Evolutionary conservation across 2,113 vertebrate species (phyloP), one percentile per base, ranked within the genome.

Genomic region (Aspiorhynchus laticeps): DNA sequence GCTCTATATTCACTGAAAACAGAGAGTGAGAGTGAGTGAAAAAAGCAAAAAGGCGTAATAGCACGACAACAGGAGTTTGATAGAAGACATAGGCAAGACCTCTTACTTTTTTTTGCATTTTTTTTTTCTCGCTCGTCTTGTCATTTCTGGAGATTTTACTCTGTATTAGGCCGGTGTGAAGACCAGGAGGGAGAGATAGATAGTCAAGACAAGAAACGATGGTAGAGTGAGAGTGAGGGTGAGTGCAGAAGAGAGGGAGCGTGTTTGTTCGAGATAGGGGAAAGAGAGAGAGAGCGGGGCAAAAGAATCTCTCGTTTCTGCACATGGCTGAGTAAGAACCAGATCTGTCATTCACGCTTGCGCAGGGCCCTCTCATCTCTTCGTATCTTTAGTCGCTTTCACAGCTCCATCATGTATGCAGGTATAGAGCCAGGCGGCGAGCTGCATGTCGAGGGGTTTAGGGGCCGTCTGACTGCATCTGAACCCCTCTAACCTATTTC

Each of bases 341-440:
- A 87, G 93, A 91, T 90, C 90, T 93, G 91, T 94, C 93, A 93
- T 94, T 90, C 88, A 69, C 26, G 5, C 92, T 88, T n/a, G 86
- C 71, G 48, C 90, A 88, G 90, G 91, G 90, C 91, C 90, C 87
- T 90, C 91, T 92, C 81, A 90, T 89, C 89, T 87, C 90, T 90
- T 92, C 90, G 91, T 90, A 93, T 88, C 88, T 89, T 86, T 89
- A 90, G 89, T 90, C 90, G 91, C 92, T 94, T 91, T 80, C 83
- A 77, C 80, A 76, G 83, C 86, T 87, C 80, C 88, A 87, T 61
- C 80, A 90, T 89, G 87, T 90, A 87, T 82, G 83, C 89, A 90
- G 88, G 89, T 90, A 90, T 80, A 59, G 85, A 63, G 80, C 67
- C 65, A 79, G 63, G 73, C 48, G 36, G 53, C 56, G 33, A 77